Percentiles rank a stretch among this genome's conserved stretches.
Conservation (phyloP, 2,888 invertebrate genomes). For the Tineola bisselliella region DNA sequence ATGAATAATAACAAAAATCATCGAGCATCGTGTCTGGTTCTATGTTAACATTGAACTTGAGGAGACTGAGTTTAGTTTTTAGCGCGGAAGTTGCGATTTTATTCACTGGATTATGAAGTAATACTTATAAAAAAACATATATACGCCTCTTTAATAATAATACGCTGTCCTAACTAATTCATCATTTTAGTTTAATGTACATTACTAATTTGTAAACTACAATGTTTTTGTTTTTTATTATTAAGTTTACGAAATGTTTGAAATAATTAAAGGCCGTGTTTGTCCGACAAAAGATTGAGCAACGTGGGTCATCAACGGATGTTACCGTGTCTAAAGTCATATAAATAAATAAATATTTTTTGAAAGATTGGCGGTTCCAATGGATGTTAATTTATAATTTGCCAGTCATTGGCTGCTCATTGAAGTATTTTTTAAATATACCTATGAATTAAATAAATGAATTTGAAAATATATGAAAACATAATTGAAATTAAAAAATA, state of each 20-base stretch:
- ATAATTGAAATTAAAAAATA: too few relatives aligned
- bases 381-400: too few relatives aligned
- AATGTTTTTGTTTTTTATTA: not conserved
- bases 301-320: too few relatives aligned
- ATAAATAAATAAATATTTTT: too few relatives aligned
- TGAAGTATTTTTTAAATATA: too few relatives aligned
- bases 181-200: not conserved
- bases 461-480: too few relatives aligned
- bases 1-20: conserved; percentile 5
- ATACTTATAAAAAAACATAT: conserved; percentile 17
- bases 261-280: not conserved
- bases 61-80: conserved; percentile 26
- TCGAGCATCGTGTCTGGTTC: conserved; percentile 1
- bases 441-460: too few relatives aligned
- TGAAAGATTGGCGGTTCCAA: too few relatives aligned
- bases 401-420: too few relatives aligned
- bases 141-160: conserved; percentile 1
- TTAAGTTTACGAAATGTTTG: not conserved
- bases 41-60: conserved; percentile 26
- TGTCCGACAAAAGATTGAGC: too few relatives aligned
- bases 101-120: conserved; percentile 26
- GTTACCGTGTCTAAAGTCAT: too few relatives aligned
- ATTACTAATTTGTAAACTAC: not conserved
- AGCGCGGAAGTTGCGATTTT: conserved; percentile 32
- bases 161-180: conserved; percentile 2